Percentiles rank a stretch among this genome's conserved stretches.
These are phyloP conservation scores for Myathropa florea DNA, from an alignment of 2,888 invertebrate species.

Conservation along the genomic window DNA sequence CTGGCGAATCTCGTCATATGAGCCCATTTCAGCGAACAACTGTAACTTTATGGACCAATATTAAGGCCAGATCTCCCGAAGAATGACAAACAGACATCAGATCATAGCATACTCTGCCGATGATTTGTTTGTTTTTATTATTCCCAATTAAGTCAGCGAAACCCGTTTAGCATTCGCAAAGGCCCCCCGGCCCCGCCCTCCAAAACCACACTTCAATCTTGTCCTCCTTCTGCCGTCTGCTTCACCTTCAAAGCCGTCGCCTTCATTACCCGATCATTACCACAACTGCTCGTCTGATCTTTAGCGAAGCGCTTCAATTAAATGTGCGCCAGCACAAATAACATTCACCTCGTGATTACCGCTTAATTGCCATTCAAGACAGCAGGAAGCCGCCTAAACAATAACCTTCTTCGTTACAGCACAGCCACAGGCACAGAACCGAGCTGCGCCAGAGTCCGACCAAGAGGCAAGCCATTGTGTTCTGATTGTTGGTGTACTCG, in stretches of 20 bases:
- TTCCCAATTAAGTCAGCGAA: neutral
- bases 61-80: neutral
- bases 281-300: neutral
- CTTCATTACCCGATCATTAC: slow-evolving; percentile 6
- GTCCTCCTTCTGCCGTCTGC: no score
- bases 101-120: neutral
- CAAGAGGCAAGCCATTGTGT: neutral
- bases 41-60: neutral
- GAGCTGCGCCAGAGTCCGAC: neutral
- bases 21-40: neutral
- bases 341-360: slow-evolving; percentile 29
- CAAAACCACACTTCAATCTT: no score
- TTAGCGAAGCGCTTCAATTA: slow-evolving; percentile 21
- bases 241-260: neutral
- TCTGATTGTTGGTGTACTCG: neutral
- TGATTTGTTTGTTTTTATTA: neutral
- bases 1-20: neutral
- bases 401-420: slow-evolving; percentile 15
- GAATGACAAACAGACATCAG: neutral
- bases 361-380: slow-evolving; percentile 29
- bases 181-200: neutral
- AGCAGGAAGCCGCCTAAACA: slow-evolving; percentile 21
- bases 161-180: neutral
- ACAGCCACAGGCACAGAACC: neutral
- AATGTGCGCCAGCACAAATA: neutral